phyloP scores from a whole-genome alignment of 2,797 vertebrate species.

The Tokudaia tokunoshimensis region DNA sequence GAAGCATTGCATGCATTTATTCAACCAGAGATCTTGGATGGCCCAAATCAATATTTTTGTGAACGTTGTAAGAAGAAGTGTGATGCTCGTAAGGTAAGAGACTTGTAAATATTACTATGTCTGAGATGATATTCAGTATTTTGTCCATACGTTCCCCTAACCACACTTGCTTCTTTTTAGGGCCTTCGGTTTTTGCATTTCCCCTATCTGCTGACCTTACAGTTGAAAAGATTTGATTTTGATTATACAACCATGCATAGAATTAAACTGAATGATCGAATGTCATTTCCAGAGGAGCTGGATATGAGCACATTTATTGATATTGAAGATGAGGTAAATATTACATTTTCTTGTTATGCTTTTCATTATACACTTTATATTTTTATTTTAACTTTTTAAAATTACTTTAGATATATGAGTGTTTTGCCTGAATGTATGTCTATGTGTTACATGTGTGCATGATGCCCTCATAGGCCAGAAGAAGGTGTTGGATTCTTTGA shows the following conservation, averaged over 20 bases:
- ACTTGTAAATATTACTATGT: slow-evolving; percentile 1
- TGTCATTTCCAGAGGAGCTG: slow-evolving; percentile 98
- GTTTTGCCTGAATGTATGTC: not conserved
- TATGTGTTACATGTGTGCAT: not conserved
- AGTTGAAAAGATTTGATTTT: slow-evolving; percentile 99
- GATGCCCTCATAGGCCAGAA: not conserved
- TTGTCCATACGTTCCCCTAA: not conserved
- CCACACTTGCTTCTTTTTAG: slow-evolving; percentile 85
- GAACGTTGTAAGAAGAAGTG: slow-evolving; percentile 99
- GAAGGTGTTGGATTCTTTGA: not conserved
- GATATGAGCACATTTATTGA: slow-evolving; percentile 99
- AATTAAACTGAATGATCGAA: slow-evolving; percentile 98
- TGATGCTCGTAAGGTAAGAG: slow-evolving; percentile 96
- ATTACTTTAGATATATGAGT: not conserved
- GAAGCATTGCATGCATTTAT: slow-evolving; percentile 99
- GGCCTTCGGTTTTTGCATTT: slow-evolving; percentile 98
- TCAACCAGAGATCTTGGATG: slow-evolving; percentile 98
- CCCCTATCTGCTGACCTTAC: slow-evolving; percentile 97
- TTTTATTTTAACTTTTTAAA: not conserved
- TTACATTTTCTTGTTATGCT: slow-evolving; percentile 52
- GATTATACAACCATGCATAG: slow-evolving; percentile 99
- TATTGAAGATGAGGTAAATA: slow-evolving; percentile 97
- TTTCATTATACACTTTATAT: slow-evolving; percentile 29
- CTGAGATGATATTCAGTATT: slow-evolving; percentile 59
- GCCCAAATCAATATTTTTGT: slow-evolving; percentile 99